Evolutionary conservation across 2,113 vertebrate genomes (phyloP), one percentile per base, ranked within the genome.

Genomic region (Probosciger aterrimus): DNA sequence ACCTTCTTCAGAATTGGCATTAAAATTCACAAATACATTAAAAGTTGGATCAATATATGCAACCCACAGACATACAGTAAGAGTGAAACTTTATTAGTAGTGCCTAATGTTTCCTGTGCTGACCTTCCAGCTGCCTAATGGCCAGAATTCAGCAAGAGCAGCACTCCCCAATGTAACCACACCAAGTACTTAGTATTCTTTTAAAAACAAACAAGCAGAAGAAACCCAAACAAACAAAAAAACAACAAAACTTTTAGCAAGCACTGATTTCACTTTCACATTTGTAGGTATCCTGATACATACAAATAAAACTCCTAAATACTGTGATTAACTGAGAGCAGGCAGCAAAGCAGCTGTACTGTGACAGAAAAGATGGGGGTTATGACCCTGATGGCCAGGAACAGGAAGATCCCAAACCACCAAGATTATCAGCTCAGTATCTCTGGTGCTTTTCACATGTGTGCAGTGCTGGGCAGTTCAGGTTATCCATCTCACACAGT

Each of bases 361-460:
- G 33, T 2, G 14, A 55, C 13, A 57, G 55, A 35, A 53, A 44
- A 74, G 25, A 33, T 4, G 0, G 0, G 1, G 18, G 31, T 4
- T 24, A 27, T 18, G 68, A 73, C 24, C 20, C 2, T 1, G 14
- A 68, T 24, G 18, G 24, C 23, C 35, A 71, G 64, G 68, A 43
- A n/a, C 13, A 83, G 59, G 33, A 81, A 73, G 46, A 73, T 4
- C 9, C 44, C 69, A 9, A 46, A 86, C 46, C 43, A 43, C 10
- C 47, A 30, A 17, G 68, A 71, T 4, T 35, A 46, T 10, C 83
- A 74, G 44, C 31, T 84, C 0, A 0, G 0, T 37, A 50, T 60
- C 9, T 25, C 37, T 8, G 8, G n/a, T 47, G 44, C 19, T 44
- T 35, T 25, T 13, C 57, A 41, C 9, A 6, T 28, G 4, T 33